These are phyloP conservation scores for Arothron firmamentum DNA, from an alignment of 2,113 vertebrate species.

Conservation along the genomic window DNA sequence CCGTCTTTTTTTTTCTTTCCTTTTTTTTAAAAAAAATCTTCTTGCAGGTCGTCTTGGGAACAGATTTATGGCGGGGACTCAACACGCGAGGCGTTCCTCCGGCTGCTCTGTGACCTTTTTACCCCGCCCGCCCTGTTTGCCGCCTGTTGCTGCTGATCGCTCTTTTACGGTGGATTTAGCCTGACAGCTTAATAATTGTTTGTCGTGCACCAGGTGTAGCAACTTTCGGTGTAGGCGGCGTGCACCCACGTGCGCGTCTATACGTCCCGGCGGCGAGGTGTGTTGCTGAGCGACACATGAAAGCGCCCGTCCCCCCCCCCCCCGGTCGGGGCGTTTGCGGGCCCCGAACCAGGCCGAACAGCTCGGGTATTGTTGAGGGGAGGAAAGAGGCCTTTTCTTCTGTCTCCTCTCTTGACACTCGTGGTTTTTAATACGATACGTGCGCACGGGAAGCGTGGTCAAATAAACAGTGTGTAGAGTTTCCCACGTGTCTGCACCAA, in stretches of 20 bases:
- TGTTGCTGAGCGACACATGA: slow-evolving; percentile 38
- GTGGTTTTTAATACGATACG: slow-evolving; percentile 65
- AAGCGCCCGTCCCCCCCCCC: slow-evolving; percentile 34
- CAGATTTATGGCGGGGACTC: slow-evolving; percentile 34
- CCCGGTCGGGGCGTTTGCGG: slow-evolving; percentile 42
- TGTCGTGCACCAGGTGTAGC: slow-evolving; percentile 55
- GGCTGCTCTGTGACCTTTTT: too few species aligned
- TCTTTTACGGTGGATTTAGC: slow-evolving; percentile 19
- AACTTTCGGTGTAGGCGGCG: neutral
- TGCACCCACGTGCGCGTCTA: neutral
- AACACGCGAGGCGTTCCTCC: too few species aligned
- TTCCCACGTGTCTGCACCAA: slow-evolving; percentile 65
- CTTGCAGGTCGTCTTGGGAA: slow-evolving; percentile 66
- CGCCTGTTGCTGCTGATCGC: neutral
- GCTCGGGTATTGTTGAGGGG: slow-evolving; percentile 52
- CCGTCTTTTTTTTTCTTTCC: slow-evolving; percentile 20
- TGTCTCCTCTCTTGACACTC: slow-evolving; percentile 50
- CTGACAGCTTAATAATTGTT: slow-evolving; percentile 51
- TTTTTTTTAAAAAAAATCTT: slow-evolving; percentile 45
- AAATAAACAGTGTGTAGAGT: slow-evolving; percentile 69
- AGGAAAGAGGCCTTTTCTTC: slow-evolving; percentile 54
- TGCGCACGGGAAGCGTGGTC: slow-evolving; percentile 61
- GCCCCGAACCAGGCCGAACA: slow-evolving; percentile 54
- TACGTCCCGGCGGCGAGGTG: neutral
- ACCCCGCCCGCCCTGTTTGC: neutral